Evolutionary conservation across 2,113 vertebrate genomes (phyloP).

Genomic region (Callospermophilus lateralis): DNA sequence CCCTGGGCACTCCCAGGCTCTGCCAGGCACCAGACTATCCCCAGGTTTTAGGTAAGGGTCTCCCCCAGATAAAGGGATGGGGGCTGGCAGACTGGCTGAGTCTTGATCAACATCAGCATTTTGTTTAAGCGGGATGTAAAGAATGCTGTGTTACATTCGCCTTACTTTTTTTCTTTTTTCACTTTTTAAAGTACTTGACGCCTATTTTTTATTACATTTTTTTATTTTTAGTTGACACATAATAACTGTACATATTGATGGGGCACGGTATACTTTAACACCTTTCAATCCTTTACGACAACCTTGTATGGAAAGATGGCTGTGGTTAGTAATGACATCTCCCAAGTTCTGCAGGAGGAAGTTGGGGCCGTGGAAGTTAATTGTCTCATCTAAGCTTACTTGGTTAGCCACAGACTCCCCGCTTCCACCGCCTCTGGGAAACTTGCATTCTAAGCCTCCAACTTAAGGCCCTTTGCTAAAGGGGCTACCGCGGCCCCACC

Average conservation of each 20-base stretch:
- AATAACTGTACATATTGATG: neutral
- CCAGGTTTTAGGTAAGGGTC: neutral
- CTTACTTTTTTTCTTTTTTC: neutral
- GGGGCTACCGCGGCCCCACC: fast-evolving
- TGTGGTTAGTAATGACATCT: neutral
- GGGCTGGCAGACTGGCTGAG: slow-evolving; percentile 41
- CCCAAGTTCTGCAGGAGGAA: neutral
- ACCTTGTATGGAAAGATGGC: neutral
- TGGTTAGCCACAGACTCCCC: neutral
- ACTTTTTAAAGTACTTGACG: neutral
- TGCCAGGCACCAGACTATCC: neutral
- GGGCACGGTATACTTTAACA: neutral
- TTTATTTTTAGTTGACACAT: neutral
- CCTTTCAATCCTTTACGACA: neutral
- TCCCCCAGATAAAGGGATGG: neutral
- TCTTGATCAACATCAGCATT: neutral
- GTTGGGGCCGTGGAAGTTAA: neutral
- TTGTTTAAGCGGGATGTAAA: neutral
- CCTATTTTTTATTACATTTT: slow-evolving; percentile 10
- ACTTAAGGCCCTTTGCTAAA: neutral
- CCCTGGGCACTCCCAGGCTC: neutral
- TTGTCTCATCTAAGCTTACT: neutral
- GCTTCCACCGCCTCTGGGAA: neutral
- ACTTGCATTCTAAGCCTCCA: neutral
- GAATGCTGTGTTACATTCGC: neutral